Conservation (phyloP, 2,888 invertebrate genomes). For the Aplocera efformata region DNA sequence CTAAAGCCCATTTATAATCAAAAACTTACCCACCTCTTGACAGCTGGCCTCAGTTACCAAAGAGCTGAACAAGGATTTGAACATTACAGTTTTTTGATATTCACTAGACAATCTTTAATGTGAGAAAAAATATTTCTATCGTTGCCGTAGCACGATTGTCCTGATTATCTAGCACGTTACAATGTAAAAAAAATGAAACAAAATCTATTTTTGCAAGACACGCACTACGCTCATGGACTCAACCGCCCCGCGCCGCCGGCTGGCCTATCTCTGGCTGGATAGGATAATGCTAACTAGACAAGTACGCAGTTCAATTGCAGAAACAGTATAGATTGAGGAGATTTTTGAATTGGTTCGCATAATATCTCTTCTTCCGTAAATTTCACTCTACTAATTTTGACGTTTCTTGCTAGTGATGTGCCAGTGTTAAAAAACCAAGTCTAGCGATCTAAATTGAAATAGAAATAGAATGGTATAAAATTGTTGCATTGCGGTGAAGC, state of each 20-base stretch:
- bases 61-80: constrained; percentile 81
- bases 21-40: constrained; percentile 89
- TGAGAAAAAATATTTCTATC: constrained; percentile 46
- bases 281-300: constrained; percentile 27
- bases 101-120: constrained; percentile 49
- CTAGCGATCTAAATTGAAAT: too few species aligned
- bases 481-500: too few species aligned
- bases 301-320: constrained; percentile 30
- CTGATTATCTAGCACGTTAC: constrained; percentile 68
- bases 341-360: constrained; percentile 36
- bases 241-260: constrained; percentile 57
- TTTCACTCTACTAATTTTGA: constrained; percentile 39
- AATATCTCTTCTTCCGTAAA: constrained; percentile 20
- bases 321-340: not conserved
- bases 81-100: constrained; percentile 78
- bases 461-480: too few species aligned
- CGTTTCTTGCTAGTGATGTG: constrained; percentile 39
- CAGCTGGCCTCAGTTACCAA: constrained; percentile 84
- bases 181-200: constrained; percentile 59
- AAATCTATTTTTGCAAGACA: constrained; percentile 74
- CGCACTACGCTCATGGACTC: constrained; percentile 67
- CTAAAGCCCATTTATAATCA: constrained; percentile 27
- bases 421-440: not conserved
- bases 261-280: too few species aligned
- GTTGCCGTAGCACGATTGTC: constrained; percentile 56